Percentiles rank a stretch among this genome's conserved stretches.
phyloP scores from a whole-genome alignment of 2,113 vertebrate species.

The Xerus inauris region DNA sequence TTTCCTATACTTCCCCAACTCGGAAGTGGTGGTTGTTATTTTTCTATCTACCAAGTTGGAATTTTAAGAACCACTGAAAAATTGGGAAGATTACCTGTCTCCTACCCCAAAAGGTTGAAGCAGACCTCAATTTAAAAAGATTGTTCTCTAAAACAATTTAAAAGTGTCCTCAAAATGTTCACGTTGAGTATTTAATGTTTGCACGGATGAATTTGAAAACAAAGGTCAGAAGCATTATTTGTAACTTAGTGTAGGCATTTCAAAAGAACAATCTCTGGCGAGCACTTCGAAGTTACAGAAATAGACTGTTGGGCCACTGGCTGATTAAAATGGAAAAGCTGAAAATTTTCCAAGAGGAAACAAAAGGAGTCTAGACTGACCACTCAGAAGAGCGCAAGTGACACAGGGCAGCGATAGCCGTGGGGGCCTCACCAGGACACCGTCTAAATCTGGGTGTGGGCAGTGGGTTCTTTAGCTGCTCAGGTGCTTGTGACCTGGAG shows the following conservation, averaged over 20 bases:
- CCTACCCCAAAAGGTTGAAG: background rate
- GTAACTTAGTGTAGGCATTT: conserved; percentile 9
- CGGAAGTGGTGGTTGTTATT: too few species aligned
- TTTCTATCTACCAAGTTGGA: background rate
- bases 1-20: too few species aligned
- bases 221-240: conserved; percentile 35
- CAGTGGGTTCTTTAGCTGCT: background rate
- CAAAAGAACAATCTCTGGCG: conserved; percentile 37
- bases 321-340: conserved; percentile 49
- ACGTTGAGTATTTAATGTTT: background rate
- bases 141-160: background rate
- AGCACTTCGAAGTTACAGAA: conserved; percentile 48
- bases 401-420: background rate
- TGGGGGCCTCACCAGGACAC: background rate
- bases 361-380: background rate
- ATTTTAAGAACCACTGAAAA: background rate
- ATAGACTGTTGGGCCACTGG: conserved; percentile 48
- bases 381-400: background rate
- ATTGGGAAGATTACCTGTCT: too few species aligned
- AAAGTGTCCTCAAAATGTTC: background rate
- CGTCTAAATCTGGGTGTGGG: background rate
- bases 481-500: background rate
- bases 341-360: conserved; percentile 48
- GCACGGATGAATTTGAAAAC: background rate
- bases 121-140: background rate